Evolutionary conservation across 2,797 vertebrate genomes (phyloP).

Genomic region (Passerculus sandwichensis): DNA sequence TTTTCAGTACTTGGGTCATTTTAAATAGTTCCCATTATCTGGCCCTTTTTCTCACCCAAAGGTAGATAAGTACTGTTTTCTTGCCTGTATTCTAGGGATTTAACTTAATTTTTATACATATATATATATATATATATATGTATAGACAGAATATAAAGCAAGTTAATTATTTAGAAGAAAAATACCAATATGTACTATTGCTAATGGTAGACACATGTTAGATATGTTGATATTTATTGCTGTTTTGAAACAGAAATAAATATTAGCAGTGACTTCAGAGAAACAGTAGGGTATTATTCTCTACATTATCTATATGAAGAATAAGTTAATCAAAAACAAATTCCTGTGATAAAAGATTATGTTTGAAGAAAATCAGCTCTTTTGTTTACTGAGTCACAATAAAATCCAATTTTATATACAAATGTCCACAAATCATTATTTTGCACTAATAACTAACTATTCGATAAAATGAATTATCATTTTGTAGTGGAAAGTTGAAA

Average conservation of each 20-base stretch:
- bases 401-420: background rate
- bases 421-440: background rate
- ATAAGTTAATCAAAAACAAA: background rate
- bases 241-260: background rate
- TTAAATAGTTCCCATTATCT: background rate
- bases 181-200: background rate
- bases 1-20: background rate
- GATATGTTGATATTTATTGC: background rate
- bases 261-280: background rate
- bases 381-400: background rate
- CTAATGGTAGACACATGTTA: background rate
- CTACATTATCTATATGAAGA: background rate
- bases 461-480: background rate
- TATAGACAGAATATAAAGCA: background rate
- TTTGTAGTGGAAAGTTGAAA: background rate
- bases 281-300: background rate
- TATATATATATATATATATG: background rate
- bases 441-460: background rate
- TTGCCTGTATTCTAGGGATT: background rate
- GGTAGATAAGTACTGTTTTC: background rate
- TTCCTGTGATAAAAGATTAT: background rate
- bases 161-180: background rate
- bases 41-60: background rate
- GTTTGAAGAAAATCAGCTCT: background rate
- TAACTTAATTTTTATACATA: background rate